Base-by-base conservation (phyloP, 2,888 invertebrate species). In the Sepiola atlantica region DNA sequence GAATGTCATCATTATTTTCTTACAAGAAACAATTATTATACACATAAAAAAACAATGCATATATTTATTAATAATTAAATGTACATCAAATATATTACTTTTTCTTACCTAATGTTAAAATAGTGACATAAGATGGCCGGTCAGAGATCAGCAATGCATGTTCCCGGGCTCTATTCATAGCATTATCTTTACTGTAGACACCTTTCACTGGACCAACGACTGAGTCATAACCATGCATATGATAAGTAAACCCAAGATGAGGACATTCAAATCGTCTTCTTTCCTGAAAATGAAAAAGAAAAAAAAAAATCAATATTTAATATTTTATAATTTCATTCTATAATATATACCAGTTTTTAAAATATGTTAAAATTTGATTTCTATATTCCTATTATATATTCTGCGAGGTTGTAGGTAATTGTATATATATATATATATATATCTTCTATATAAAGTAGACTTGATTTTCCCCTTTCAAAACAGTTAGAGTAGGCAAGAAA, bases 201-300 rank as follows among this genome's bases (percentile, higher is more conserved):
- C 98, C 98, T 97, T 98, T 98, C 0, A 98, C 98, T 0, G 98
- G 98, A 0, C 98, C 98, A 12, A 98, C 98, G 16, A 98, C 98
- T 93, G 98, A 98, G 96, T 98, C 98, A 96, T 98, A 99, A 95
- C 98, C 98, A 97, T 99, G 98, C 98, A 99, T 98, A 32, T 98
- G 98, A 96, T 99, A 99, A 0, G 99, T 99, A 96, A 99, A 99
- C 0, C 99, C 98, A 97, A 98, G 98, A 95, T 99, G 99, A 0
- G 99, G 99, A 95, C 98, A 98, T 93, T 98, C 98, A 97, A 99
- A 99, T 93, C 99, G 98, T 95, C 98, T 97, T 32, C 98, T 98
- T 97, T 99, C 99, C 97, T 99, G 98, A 35, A 98, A 98, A 94
- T 32, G 94, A 54, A 94, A 94, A 91, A 14, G n/a, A n/a, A 32